Percentiles rank a stretch among this genome's conserved stretches.
Conservation (phyloP, 2,888 invertebrate genomes). For the Keiferia lycopersicella region DNA sequence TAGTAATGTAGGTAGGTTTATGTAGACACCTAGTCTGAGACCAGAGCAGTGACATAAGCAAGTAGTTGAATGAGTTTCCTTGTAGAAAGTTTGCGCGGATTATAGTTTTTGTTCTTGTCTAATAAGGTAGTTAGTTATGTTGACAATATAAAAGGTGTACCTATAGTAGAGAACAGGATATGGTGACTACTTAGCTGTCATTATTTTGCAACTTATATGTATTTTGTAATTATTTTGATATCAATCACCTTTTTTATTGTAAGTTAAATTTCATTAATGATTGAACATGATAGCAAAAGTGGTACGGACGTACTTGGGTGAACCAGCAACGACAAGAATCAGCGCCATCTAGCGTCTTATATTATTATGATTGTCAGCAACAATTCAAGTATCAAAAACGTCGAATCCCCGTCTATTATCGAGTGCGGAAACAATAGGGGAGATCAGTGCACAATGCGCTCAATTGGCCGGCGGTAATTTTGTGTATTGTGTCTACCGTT, state of each 20-base stretch:
- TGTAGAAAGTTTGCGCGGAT: constrained; percentile 45
- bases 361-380: too few species aligned
- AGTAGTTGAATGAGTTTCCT: constrained; percentile 36
- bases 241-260: too few species aligned
- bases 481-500: constrained; percentile 71
- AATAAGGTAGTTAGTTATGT: not conserved
- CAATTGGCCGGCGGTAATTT: constrained; percentile 80
- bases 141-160: not conserved
- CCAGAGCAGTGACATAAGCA: too few species aligned
- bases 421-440: constrained; percentile 78
- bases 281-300: too few species aligned
- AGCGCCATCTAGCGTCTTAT: too few species aligned
- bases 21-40: too few species aligned
- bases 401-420: constrained; percentile 39
- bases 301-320: too few species aligned
- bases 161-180: not conserved
- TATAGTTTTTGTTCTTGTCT: constrained; percentile 25
- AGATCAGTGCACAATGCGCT: constrained; percentile 74
- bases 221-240: not conserved
- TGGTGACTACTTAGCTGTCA: too few species aligned
- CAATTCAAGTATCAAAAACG: constrained; percentile 47
- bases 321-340: too few species aligned
- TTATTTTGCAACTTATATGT: too few species aligned
- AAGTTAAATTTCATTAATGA: too few species aligned
- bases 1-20: too few species aligned